Base-by-base conservation (phyloP, 2,113 vertebrate genomes). In the Gallinago paraguaiae region DNA sequence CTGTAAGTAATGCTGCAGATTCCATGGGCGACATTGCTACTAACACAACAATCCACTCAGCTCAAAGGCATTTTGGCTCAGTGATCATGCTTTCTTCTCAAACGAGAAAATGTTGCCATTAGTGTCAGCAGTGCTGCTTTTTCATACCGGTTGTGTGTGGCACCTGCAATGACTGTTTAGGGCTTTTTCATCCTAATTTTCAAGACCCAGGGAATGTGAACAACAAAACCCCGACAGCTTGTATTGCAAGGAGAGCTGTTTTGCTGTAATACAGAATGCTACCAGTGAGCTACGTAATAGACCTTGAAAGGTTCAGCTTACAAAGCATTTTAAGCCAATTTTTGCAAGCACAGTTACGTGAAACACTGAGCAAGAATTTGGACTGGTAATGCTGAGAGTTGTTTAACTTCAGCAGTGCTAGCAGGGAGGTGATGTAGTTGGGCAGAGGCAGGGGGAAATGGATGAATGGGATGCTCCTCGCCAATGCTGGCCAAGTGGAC, bases 291-390 rank as follows among this genome's bases (percentile, higher is more conserved):
- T 86, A 74, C 0, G 1, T 63, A 95, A 70, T 4, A 88, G 79
- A 77, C 63, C 63, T 93, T 83, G 93, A 80, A 88, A 90, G 54
- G 50, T 63, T 77, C 70, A 86, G 46, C 31, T 88, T 88, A 90
- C 63, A 70, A 89, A 90, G 75, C 59, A 77, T 77, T 95, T 96
- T 54, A 93, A 90, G 48, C 43, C 79, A 72, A 35, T 63, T 95
- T 96, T 90, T 92, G 68, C 78, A 70, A 77, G 39, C 46, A 80
- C 20, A 35, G 39, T 95, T 96, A 90, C 0, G 4, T 86, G 84
- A 93, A 84, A 17, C 60, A 69, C 89, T 2, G 4, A 77, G 68
- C 59, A 76, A n/a, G 31, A 54, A 74, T 90, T 94, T 88, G 81
- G 59, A 63, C 22, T 50, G 17, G 15, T n/a, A 81, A 37, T 48